Conservation (phyloP, 2,797 vertebrate genomes). For the Sphaeramia orbicularis region DNA sequence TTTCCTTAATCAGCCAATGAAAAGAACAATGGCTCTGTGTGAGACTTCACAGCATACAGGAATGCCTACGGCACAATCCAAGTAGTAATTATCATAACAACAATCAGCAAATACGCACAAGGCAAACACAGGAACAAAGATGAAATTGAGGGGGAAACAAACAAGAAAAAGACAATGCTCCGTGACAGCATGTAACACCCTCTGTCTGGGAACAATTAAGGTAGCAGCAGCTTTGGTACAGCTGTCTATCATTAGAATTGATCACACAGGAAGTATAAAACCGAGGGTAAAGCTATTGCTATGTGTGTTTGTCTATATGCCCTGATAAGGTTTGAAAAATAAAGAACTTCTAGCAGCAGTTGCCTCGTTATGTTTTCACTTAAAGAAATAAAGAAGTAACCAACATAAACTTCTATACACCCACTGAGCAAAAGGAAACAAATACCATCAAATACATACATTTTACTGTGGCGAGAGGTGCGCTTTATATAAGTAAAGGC, state of each 20-base stretch:
- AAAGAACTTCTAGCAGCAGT: constrained; percentile 41
- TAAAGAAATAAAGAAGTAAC: constrained; percentile 31
- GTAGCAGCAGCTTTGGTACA: constrained; percentile 61
- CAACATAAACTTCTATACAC: constrained; percentile 19
- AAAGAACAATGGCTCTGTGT: constrained; percentile 70
- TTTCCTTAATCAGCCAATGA: constrained; percentile 74
- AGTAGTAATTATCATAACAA: constrained; percentile 76
- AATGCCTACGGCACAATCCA: constrained; percentile 66
- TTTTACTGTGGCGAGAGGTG: constrained; percentile 31
- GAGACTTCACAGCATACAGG: constrained; percentile 66
- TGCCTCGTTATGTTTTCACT: constrained; percentile 46
- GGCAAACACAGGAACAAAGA: constrained; percentile 69
- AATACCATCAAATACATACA: constrained; percentile 29
- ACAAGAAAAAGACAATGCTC: constrained; percentile 63
- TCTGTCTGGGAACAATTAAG: constrained; percentile 58
- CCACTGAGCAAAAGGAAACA: constrained; percentile 15
- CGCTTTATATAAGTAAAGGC: constrained; percentile 36
- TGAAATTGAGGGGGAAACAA: constrained; percentile 56
- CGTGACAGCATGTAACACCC: constrained; percentile 57
- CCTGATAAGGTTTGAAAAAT: constrained; percentile 40
- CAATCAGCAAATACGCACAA: constrained; percentile 71
- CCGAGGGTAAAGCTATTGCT: constrained; percentile 24
- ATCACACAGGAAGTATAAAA: constrained; percentile 61
- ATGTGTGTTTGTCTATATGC: constrained; percentile 2
- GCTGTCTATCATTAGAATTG: constrained; percentile 47